Evolutionary conservation across 1,140 invertebrate genomes (phyloP).

Genomic region (Physella acuta): DNA sequence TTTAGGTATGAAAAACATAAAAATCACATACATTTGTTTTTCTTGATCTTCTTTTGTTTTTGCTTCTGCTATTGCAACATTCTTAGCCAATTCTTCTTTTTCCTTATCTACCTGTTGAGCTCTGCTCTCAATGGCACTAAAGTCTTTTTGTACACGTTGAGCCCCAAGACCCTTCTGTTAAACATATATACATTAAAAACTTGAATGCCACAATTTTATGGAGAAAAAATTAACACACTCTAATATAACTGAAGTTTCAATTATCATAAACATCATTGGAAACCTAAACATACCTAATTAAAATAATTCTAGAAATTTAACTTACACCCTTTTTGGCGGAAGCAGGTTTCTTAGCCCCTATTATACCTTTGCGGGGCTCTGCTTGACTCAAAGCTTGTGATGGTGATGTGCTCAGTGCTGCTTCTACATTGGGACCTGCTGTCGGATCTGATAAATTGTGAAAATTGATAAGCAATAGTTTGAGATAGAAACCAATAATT

Average conservation of each 20-base stretch:
- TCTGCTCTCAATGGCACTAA: slow-evolving; percentile 91
- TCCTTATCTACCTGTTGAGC: slow-evolving; percentile 68
- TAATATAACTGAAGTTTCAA: background rate
- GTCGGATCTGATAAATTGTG: slow-evolving; percentile 29
- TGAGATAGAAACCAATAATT: too few species aligned
- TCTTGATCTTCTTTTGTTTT: slow-evolving; percentile 65
- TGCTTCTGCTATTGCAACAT: slow-evolving; percentile 61
- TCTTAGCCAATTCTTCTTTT: slow-evolving; percentile 72
- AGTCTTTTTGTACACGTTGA: slow-evolving; percentile 88
- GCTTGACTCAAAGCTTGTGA: slow-evolving; percentile 49
- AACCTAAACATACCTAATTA: too few species aligned
- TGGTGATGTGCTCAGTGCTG: slow-evolving; percentile 60
- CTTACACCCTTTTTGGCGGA: slow-evolving; percentile 59
- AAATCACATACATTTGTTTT: slow-evolving; percentile 60
- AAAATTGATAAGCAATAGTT: too few species aligned
- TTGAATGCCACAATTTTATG: too few species aligned
- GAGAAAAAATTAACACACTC: too few species aligned
- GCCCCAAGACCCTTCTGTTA: slow-evolving; percentile 86
- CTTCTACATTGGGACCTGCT: slow-evolving; percentile 63
- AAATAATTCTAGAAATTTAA: too few species aligned
- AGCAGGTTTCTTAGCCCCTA: slow-evolving; percentile 65
- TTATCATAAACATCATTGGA: slow-evolving; percentile 5
- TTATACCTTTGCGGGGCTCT: slow-evolving; percentile 71
- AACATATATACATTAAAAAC: too few species aligned
- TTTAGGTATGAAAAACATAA: background rate